These are phyloP conservation scores for Agrochola circellaris DNA, from an alignment of 2,888 invertebrate genomes.

Conservation along the genomic window DNA sequence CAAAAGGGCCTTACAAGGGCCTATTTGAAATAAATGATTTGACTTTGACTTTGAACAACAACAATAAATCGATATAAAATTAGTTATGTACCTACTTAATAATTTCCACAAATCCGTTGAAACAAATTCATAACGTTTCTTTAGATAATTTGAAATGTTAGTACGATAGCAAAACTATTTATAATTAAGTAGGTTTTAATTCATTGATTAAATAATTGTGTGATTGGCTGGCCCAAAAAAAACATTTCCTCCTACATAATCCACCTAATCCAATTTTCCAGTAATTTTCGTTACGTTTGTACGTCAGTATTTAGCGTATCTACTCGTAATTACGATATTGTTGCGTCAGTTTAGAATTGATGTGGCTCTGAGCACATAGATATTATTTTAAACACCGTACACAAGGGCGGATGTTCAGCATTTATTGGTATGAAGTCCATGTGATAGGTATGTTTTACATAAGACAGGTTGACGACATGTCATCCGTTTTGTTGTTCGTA, in stretches of 20 bases:
- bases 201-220: constrained; percentile 21
- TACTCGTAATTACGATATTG: constrained; percentile 33
- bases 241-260: constrained; percentile 14
- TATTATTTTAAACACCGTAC: background rate
- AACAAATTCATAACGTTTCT: background rate
- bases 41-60: too few relatives aligned
- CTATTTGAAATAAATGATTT: too few relatives aligned
- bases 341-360: constrained; percentile 12
- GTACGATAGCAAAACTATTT: constrained; percentile 23
- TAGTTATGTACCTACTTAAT: background rate
- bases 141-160: constrained; percentile 7
- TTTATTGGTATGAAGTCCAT: background rate
- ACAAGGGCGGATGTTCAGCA: background rate
- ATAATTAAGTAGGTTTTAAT: constrained; percentile 11
- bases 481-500: too few relatives aligned
- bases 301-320: constrained; percentile 44
- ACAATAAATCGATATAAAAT: background rate
- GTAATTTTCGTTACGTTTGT: constrained; percentile 29
- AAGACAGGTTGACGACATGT: too few relatives aligned
- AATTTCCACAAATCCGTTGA: constrained; percentile 3
- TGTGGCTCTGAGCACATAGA: background rate
- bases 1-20: too few relatives aligned
- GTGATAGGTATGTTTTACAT: background rate
- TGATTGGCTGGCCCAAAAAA: constrained; percentile 24
- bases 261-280: constrained; percentile 45